These are phyloP conservation scores for Drosophila trapezifrons DNA, from an alignment of 1,140 invertebrate genomes.

Conservation along the genomic window DNA sequence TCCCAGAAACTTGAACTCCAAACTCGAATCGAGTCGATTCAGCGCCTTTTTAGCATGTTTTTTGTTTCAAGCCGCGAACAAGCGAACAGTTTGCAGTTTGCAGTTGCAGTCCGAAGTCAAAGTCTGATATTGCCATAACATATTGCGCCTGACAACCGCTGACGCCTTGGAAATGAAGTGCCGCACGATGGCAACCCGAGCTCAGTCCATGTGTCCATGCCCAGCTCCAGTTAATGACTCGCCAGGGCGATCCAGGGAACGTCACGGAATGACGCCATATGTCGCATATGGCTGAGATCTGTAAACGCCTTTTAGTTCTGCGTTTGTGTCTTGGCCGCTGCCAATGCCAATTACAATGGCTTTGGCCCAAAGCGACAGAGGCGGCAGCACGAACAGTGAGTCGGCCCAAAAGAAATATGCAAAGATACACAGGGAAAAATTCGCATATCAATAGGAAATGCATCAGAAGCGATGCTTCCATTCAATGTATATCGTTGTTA, in stretches of 20 bases:
- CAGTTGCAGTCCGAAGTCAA: conserved; percentile 21
- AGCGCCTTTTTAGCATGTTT: conserved; percentile 16
- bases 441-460: no score
- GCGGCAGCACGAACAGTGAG: not conserved
- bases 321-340: conserved; percentile 1
- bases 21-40: conserved; percentile 31
- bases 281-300: conserved; percentile 54
- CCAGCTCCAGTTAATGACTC: conserved; percentile 1
- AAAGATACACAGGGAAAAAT: no score
- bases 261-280: conserved; percentile 49
- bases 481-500: no score
- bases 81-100: conserved; percentile 25
- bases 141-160: conserved; percentile 48
- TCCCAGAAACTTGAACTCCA: conserved; percentile 10
- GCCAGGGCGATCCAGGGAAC: not conserved
- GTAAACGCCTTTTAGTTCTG: conserved; percentile 42
- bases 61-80: conserved; percentile 12
- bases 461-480: no score
- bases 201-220: not conserved
- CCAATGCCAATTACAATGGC: not conserved
- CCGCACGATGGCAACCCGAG: conserved; percentile 22
- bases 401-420: no score
- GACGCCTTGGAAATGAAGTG: conserved; percentile 45
- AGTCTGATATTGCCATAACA: conserved; percentile 14
- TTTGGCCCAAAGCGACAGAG: not conserved